Conservation (phyloP, 92 coral and sea anemone genomes). For the Diadumene lineata region DNA sequence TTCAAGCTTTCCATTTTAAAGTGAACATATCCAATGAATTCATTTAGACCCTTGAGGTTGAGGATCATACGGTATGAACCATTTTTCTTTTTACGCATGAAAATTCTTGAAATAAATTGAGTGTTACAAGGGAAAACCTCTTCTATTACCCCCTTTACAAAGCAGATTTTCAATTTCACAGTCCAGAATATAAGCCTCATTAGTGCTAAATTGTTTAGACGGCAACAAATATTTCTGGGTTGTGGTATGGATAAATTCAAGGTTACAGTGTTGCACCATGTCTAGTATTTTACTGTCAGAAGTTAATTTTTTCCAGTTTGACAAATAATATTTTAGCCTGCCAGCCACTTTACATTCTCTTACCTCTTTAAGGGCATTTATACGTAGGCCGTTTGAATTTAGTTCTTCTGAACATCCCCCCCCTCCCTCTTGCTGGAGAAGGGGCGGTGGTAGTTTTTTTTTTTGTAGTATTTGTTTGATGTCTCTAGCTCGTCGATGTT, state of each 20-base stretch:
- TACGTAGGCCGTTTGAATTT: constrained; percentile 46
- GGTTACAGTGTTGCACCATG: constrained; percentile 47
- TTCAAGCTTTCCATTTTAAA: constrained; percentile 47
- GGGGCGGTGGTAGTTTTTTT: neutral
- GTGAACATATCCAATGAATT: constrained; percentile 41
- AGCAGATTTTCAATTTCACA: constrained; percentile 32
- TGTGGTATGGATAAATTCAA: constrained; percentile 35
- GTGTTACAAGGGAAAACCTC: constrained; percentile 22
- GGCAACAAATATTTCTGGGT: no score
- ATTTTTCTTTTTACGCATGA: constrained; percentile 47
- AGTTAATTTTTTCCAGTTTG: constrained; percentile 29
- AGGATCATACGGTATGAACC: constrained; percentile 34
- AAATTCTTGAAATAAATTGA: constrained; percentile 34
- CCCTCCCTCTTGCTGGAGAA: neutral
- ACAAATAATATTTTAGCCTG: constrained; percentile 28
- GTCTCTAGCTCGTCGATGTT: neutral
- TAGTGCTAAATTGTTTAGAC: constrained; percentile 25
- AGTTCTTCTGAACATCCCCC: neutral
- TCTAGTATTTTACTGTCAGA: constrained; percentile 33
- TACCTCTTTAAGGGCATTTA: constrained; percentile 18
- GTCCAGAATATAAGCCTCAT: constrained; percentile 31
- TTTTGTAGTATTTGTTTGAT: neutral
- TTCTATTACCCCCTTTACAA: constrained; percentile 35
- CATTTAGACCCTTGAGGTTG: constrained; percentile 40
- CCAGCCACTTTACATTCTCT: constrained; percentile 21